Evolutionary conservation across 2,888 invertebrate species (phyloP), one percentile per base, ranked within the genome.

Genomic region (Agriopis aurantiaria): DNA sequence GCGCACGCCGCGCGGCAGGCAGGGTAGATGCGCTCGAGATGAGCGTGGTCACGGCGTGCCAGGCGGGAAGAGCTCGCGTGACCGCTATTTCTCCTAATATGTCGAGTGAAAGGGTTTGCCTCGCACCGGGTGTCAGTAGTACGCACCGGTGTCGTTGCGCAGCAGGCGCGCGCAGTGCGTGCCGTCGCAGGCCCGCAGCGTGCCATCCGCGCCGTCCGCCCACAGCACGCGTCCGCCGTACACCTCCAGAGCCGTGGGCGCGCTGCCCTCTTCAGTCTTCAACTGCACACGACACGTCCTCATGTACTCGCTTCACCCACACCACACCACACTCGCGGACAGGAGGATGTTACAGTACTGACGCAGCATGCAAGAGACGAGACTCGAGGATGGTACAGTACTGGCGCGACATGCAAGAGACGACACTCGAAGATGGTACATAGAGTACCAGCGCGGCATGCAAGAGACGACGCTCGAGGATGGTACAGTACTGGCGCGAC

Each of bases 191-290:
- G 95, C 92, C 88, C 96, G 95, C 80, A 97, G 95, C 23, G 96
- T 94, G 78, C 92, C 92, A 78, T 93, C 95, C 67, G 95, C 95
- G 65, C 95, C 95, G 87, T 97, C 96, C 12, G 97, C 96, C 88
- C 96, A 97, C 83, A 96, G 95, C 59, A 97, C 83, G 40, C 90
- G 89, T 45, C 95, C 95, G 78, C 95, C 94, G 88, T 96, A 96
- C 60, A 97, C 95, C 8, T 96, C 96, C 51, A 97, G 92, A 48
- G 97, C 96, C n/a, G 93, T 91, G 2, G 96, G 96, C 10, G 93
- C 91, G 59, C 91, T 90, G 74, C 91, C 88, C 61, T 80, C 68
- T 12, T 81, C 86, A 67, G 94, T 78, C 58, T 80, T 71, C 75
- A 91, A 23, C 91, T 91, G 80, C 17, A 17, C 49, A 60, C 53